Conservation (phyloP, 2,888 invertebrate species). For the Campoletis raptor region DNA sequence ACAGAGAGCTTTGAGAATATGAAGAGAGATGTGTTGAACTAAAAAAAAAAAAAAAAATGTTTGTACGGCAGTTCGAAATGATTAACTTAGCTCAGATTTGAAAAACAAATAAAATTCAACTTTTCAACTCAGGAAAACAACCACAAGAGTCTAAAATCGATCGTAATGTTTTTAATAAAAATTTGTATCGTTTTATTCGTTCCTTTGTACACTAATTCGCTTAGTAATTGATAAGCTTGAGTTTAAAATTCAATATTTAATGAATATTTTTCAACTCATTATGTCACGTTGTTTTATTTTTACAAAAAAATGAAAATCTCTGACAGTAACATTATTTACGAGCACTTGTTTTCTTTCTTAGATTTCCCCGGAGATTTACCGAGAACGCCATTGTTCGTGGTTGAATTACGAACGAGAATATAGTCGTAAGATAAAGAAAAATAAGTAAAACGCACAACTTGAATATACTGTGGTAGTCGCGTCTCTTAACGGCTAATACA, state of each 20-base stretch:
- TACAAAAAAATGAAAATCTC: not conserved
- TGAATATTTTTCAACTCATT: not conserved
- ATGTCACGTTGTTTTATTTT: not conserved
- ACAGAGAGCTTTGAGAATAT: constrained; percentile 27
- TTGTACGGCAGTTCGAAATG: constrained; percentile 72
- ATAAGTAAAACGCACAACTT: constrained; percentile 44
- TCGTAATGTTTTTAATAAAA: not conserved
- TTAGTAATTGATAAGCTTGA: not conserved
- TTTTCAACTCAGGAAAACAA: not conserved
- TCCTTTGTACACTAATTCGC: not conserved
- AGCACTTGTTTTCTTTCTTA: constrained; percentile 18
- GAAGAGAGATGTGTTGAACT: constrained; percentile 20
- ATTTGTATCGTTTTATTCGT: not conserved
- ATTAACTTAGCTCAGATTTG: constrained; percentile 18
- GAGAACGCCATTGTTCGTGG: constrained; percentile 3
- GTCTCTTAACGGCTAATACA: constrained; percentile 37
- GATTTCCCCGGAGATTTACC: constrained; percentile 18
- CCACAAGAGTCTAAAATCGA: not conserved
- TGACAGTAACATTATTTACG: constrained; percentile 14
- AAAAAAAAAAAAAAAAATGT: constrained; percentile 63
- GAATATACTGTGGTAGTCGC: constrained; percentile 49
- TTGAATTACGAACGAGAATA: constrained; percentile 38
- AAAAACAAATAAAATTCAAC: not conserved
- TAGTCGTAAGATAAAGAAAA: constrained; percentile 27
- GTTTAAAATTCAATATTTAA: not conserved